These are phyloP conservation scores for Tonatia bakeri DNA, from an alignment of 2,113 vertebrate species.

Conservation along the genomic window DNA sequence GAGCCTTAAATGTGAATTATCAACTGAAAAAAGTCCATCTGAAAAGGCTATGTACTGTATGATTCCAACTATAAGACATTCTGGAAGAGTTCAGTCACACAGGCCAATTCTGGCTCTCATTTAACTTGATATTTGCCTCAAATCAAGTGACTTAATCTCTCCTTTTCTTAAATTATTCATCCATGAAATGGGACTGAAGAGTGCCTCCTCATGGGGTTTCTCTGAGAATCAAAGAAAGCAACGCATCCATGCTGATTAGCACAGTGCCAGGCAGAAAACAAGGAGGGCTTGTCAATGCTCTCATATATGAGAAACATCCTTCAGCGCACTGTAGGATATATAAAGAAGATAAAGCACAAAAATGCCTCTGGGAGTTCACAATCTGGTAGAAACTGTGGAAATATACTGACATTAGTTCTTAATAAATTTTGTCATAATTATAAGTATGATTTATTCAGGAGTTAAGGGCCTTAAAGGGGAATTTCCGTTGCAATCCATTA, in stretches of 20 bases:
- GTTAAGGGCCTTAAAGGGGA: neutral
- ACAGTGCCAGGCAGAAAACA: neutral
- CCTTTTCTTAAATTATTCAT: neutral
- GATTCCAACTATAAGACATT: neutral
- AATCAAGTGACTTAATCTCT: neutral
- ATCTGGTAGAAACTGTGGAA: neutral
- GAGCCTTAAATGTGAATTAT: neutral
- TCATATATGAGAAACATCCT: neutral
- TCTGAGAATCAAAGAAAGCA: constrained; percentile 4
- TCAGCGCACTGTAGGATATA: neutral
- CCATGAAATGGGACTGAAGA: neutral
- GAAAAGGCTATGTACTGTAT: neutral
- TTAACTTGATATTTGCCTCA: neutral
- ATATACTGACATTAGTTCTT: neutral
- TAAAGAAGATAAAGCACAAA: neutral
- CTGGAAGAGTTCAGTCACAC: neutral
- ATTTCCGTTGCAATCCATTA: neutral
- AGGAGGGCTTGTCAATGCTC: neutral
- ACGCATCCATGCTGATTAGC: neutral
- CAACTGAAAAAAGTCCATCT: neutral
- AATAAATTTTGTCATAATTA: constrained; percentile 31
- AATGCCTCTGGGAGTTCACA: neutral
- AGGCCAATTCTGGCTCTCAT: neutral
- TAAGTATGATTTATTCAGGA: constrained; percentile 19
- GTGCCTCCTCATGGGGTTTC: neutral